These are phyloP conservation scores for Antheraea pernyi DNA, from an alignment of 1,140 invertebrate genomes.

Conservation along the genomic window DNA sequence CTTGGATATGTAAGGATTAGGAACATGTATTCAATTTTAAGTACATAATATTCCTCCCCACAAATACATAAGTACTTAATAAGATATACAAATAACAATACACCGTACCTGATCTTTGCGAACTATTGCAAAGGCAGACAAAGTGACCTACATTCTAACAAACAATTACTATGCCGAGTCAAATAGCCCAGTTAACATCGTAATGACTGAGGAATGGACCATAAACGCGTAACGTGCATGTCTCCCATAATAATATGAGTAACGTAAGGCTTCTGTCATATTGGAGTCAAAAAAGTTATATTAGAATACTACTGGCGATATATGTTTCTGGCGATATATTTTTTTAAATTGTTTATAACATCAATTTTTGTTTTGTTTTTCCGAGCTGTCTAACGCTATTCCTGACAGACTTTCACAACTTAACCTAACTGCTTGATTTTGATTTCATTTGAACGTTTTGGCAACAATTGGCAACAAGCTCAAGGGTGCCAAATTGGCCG, in stretches of 20 bases:
- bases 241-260: slow-evolving; percentile 15
- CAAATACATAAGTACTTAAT: neutral
- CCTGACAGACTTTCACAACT: too few relatives aligned
- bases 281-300: neutral
- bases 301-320: too few relatives aligned
- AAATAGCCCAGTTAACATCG: slow-evolving; percentile 6
- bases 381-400: too few relatives aligned
- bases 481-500: too few relatives aligned
- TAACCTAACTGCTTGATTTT: too few relatives aligned
- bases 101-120: neutral
- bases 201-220: slow-evolving; percentile 11
- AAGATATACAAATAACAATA: neutral
- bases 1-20: too few relatives aligned
- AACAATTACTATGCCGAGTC: slow-evolving; percentile 12
- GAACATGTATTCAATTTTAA: too few relatives aligned
- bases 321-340: too few relatives aligned
- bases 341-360: neutral
- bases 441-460: too few relatives aligned
- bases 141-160: slow-evolving; percentile 7
- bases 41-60: too few relatives aligned
- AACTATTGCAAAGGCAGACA: slow-evolving; percentile 4
- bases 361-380: too few relatives aligned
- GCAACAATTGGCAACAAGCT: too few relatives aligned
- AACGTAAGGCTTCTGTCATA: neutral
- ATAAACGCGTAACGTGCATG: slow-evolving; percentile 16